These are phyloP conservation scores for Agrypnus murinus DNA, from an alignment of 2,888 invertebrate genomes.

Conservation along the genomic window DNA sequence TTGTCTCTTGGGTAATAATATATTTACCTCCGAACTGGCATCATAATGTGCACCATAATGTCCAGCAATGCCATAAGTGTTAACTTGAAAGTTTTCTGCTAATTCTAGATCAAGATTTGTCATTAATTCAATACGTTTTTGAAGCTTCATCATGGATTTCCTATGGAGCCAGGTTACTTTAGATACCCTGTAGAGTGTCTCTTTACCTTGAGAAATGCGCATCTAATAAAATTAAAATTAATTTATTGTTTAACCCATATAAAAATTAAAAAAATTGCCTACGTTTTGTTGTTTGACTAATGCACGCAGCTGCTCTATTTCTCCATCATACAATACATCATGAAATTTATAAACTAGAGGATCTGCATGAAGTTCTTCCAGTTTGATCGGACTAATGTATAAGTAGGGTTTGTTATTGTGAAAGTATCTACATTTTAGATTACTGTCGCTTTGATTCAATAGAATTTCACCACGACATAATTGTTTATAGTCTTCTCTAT, in stretches of 20 bases:
- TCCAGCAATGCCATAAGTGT: conserved; percentile 98
- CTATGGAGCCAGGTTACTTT: conserved; percentile 5
- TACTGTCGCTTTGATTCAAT: conserved; percentile 52
- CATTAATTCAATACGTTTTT: conserved; percentile 84
- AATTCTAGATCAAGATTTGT: conserved; percentile 89
- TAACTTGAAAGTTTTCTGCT: conserved; percentile 98
- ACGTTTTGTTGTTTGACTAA: conserved; percentile 74
- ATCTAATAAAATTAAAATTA: conserved; percentile 15
- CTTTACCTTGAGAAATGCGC: not conserved
- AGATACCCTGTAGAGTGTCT: conserved; percentile 8
- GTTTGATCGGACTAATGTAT: conserved; percentile 85
- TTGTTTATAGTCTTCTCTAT: not conserved
- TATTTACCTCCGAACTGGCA: conserved; percentile 75
- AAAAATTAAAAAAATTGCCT: not conserved
- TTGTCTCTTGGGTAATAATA: no score
- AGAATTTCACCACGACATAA: conserved; percentile 5
- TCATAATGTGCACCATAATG: conserved; percentile 99
- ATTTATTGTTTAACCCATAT: not conserved
- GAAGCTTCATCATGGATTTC: not conserved
- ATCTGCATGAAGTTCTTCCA: conserved; percentile 82
- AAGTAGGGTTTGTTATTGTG: conserved; percentile 82
- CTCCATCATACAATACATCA: conserved; percentile 89
- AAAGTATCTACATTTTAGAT: conserved; percentile 84
- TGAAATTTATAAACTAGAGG: conserved; percentile 92
- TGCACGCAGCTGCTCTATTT: conserved; percentile 89